phyloP scores from a whole-genome alignment of 2,797 vertebrate genomes.

The Sciaenops ocellatus region DNA sequence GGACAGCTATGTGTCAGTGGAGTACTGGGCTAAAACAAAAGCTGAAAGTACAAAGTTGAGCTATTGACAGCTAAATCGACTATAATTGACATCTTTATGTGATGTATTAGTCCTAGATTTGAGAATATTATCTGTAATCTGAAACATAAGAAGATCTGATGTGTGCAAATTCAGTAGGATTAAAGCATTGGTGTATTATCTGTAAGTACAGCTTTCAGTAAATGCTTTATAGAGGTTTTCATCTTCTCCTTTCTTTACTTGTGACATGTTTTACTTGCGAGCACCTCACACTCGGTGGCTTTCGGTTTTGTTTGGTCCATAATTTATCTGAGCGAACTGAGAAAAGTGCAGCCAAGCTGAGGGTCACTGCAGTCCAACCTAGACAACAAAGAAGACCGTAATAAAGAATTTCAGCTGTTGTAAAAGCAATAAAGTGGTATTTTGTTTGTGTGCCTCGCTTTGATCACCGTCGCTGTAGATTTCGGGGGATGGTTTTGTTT shows the following conservation, averaged over 20 bases:
- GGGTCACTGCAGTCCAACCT: neutral
- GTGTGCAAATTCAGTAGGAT: neutral
- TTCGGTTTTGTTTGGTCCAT: constrained; percentile 20
- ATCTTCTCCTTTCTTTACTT: neutral
- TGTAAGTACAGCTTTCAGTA: neutral
- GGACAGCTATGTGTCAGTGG: too few relatives aligned
- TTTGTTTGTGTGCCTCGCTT: constrained; percentile 46
- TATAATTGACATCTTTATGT: too few relatives aligned
- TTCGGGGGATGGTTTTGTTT: constrained; percentile 35
- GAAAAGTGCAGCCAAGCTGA: constrained; percentile 13
- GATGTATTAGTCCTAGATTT: too few relatives aligned
- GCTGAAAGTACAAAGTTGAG: too few relatives aligned
- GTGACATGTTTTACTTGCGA: neutral
- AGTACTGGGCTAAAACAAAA: too few relatives aligned
- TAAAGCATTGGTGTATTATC: neutral
- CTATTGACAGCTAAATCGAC: too few relatives aligned
- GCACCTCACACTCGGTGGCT: neutral
- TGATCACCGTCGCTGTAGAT: constrained; percentile 39
- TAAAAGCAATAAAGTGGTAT: constrained; percentile 46
- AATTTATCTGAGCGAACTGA: constrained; percentile 10
- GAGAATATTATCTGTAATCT: too few relatives aligned
- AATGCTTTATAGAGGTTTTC: neutral
- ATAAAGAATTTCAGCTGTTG: constrained; percentile 42
- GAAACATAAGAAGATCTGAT: neutral
- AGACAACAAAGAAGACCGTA: constrained; percentile 17